These are phyloP conservation scores for Carcharodon carcharias DNA, from an alignment of 2,797 vertebrate species.

Conservation along the genomic window DNA sequence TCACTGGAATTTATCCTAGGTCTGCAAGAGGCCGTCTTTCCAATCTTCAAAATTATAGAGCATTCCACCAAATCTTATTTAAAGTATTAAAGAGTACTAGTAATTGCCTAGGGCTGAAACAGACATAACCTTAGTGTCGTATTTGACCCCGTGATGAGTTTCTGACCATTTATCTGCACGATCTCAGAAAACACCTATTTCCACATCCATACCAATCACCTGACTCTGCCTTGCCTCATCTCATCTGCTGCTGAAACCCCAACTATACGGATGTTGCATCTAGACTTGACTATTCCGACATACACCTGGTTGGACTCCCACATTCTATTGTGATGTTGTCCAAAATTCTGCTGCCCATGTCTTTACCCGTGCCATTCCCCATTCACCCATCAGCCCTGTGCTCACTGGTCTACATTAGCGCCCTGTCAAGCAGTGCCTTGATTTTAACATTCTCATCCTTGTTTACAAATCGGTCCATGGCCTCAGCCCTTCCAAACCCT, in stretches of 20 bases:
- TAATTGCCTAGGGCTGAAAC: too few relatives aligned
- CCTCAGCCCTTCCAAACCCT: not conserved
- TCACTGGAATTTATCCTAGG: not conserved
- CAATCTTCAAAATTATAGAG: not conserved
- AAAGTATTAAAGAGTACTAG: not conserved
- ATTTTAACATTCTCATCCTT: not conserved
- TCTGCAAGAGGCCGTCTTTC: not conserved
- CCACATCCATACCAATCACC: too few relatives aligned
- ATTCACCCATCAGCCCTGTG: not conserved
- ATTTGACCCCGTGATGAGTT: too few relatives aligned
- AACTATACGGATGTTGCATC: not conserved
- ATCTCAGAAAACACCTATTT: too few relatives aligned
- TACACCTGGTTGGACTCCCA: too few relatives aligned
- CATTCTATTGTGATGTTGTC: too few relatives aligned
- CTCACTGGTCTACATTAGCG: not conserved
- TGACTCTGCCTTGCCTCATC: not conserved
- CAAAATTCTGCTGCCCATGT: too few relatives aligned
- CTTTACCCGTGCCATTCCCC: too few relatives aligned
- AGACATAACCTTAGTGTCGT: too few relatives aligned
- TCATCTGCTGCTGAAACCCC: not conserved
- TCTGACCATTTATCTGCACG: too few relatives aligned
- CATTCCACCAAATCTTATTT: not conserved
- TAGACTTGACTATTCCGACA: not conserved
- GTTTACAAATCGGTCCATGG: not conserved
- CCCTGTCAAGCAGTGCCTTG: not conserved